Base-by-base conservation (phyloP, 2,113 vertebrate genomes). In the Notothenia rossii region DNA sequence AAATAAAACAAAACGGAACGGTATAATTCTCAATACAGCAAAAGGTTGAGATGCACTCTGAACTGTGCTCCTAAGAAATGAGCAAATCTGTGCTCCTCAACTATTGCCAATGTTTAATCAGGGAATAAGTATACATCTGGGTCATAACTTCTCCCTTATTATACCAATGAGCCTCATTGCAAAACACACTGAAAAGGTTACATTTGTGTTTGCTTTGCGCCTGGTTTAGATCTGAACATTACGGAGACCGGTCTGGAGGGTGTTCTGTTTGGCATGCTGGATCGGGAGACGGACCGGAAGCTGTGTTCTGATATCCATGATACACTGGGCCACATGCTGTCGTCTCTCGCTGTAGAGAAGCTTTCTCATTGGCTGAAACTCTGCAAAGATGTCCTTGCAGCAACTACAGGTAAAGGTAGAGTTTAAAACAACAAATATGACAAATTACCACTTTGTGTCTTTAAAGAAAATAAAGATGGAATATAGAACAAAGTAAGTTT, bases 281-380 rank as follows among this genome's bases (percentile, higher is more conserved):
- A 99, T 90, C 95, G 97, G 0, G 98, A 99, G 93, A 99, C 98
- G 0, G 98, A 99, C 88, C 88, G 97, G 82, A 99, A 99, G 89
- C 77, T 99, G 62, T 99, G 98, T 90, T 97, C 97, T 14, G 98
- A 99, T 88, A 98, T 99, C 88, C 98, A 99, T 0, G 98, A 99
- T 91, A 99, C 98, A 0, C 92, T 99, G 89, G 98, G 98, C 4
- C 98, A 99, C 87, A 99, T 99, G 98, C 96, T 99, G 51, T 99
- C 98, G 0, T 99, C 98, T 0, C 94, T 99, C 82, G 98, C 98
- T 0, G 97, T 99, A 75, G 96, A 97, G 82, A 99, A 99, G 81
- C 96, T 99, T 77, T 97, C 98, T 25, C 98, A 99, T 86, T 99
- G 98, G 98, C 93, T 99, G 33, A 97, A 97, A 94, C 96, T 99